These are phyloP conservation scores for Heliornis fulica DNA, from an alignment of 2,113 vertebrate species.

Conservation along the genomic window DNA sequence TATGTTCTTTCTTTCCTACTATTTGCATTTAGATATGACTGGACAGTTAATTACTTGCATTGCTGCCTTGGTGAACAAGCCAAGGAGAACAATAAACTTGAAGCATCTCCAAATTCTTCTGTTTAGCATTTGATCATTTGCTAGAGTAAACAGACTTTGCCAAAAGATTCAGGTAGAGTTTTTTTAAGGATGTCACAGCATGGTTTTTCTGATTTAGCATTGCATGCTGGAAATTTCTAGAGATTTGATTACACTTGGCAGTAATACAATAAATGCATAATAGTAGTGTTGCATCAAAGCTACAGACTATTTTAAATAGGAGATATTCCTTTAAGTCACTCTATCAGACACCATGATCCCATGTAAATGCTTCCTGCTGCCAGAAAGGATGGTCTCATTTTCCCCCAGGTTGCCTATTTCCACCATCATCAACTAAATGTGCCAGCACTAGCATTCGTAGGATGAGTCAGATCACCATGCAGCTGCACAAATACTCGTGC, in stretches of 20 bases:
- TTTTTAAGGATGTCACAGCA: neutral
- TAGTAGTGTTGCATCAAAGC: neutral
- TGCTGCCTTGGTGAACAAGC: neutral
- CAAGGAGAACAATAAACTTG: neutral
- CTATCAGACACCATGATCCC: neutral
- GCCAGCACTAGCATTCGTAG: neutral
- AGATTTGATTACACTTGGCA: neutral
- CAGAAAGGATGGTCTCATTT: neutral
- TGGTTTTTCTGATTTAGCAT: neutral
- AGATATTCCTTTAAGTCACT: neutral
- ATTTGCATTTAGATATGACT: neutral
- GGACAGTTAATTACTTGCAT: neutral
- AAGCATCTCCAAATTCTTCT: constrained; percentile 2
- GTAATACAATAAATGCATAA: neutral
- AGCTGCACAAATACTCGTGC: neutral
- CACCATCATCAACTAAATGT: neutral
- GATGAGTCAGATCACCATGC: neutral
- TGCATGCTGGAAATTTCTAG: neutral
- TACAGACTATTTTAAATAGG: neutral
- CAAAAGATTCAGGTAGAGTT: neutral
- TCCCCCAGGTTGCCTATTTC: neutral
- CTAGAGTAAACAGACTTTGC: neutral
- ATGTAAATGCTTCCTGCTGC: neutral
- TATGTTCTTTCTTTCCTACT: neutral
- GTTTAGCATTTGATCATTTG: neutral